Base-by-base conservation (phyloP, 2,113 vertebrate genomes). In the Uria lomvia region DNA sequence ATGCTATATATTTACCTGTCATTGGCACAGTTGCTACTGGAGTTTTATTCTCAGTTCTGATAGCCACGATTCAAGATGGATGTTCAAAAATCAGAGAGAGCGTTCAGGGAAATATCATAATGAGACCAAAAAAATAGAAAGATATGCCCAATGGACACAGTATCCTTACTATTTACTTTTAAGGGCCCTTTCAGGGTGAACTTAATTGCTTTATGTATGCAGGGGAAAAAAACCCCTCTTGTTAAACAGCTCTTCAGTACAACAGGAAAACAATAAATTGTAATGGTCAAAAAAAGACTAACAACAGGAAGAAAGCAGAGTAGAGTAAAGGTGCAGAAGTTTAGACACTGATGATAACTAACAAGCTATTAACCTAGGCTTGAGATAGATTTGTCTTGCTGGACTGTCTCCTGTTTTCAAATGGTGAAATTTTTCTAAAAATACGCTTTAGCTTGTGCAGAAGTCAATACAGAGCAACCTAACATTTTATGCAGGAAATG, bases 151-250 rank as follows among this genome's bases (percentile, higher is more conserved):
- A 24, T 1, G 3, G 50, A 38, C 42, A 60, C 4, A 29, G 15
- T 56, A 18, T 38, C 15, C 6, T 67, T 21, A 42, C 59, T 50
- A 63, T 76, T 71, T 67, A 62, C 20, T 60, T 62, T 83, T 84
- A 80, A 65, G 36, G 77, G 18, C 66, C 34, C 18, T 66, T 60
- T 73, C 17, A 34, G 47, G 30, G 59, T 58, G 21, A 91, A 83
- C 14, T 38, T 45, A 12, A 50, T 55, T 26, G 34, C 22, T 72
- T n/a, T 42, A 86, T 2, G 1, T 27, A 49, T 7, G 7, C 0
- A 3, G 3, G 68, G 11, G 8, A 18, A 27, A 12, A 27, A 92
- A 47, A 21, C 1, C 0, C 6, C 8, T 1, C 40, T 84, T 65
- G 7, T 77, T 83, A 40, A 66, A 80, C 10, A 65, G 63, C 15